phyloP scores from a whole-genome alignment of 2,113 vertebrate species.

The Leptosomus discolor region DNA sequence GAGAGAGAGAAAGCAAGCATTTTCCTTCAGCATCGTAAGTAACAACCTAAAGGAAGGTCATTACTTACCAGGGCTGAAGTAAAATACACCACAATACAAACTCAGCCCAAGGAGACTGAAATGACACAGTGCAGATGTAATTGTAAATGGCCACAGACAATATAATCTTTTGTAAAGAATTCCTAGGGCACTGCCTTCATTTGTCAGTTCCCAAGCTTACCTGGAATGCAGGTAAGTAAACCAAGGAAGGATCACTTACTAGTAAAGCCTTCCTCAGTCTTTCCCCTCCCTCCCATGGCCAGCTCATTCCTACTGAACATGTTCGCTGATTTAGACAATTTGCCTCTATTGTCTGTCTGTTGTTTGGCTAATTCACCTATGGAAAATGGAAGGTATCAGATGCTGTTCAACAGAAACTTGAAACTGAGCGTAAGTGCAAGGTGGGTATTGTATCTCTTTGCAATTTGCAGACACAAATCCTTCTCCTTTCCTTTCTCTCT shows the following conservation, averaged over 20 bases:
- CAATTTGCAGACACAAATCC: slow-evolving; percentile 13
- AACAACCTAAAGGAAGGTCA: neutral
- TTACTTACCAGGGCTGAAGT: slow-evolving; percentile 9
- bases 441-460: slow-evolving; percentile 46
- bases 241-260: slow-evolving; percentile 55
- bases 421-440: slow-evolving; percentile 43
- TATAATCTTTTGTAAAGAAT: slow-evolving; percentile 34
- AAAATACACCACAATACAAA: slow-evolving; percentile 7
- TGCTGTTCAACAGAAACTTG: slow-evolving; percentile 57
- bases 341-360: slow-evolving; percentile 45
- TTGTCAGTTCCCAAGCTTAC: slow-evolving; percentile 47
- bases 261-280: neutral
- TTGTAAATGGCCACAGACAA: slow-evolving; percentile 25
- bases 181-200: slow-evolving; percentile 28
- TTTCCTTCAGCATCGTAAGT: neutral
- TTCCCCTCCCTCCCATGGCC: neutral
- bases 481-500: neutral
- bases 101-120: slow-evolving; percentile 11
- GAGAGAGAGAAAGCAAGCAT: neutral
- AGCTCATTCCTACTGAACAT: neutral
- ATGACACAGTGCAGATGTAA: slow-evolving; percentile 37
- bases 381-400: slow-evolving; percentile 57
- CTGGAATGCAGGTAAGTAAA: slow-evolving; percentile 20
- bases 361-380: slow-evolving; percentile 59
- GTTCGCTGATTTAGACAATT: slow-evolving; percentile 28